phyloP scores from a whole-genome alignment of 92 coral and sea anemone species.

The Parazoanthus swiftii region DNA sequence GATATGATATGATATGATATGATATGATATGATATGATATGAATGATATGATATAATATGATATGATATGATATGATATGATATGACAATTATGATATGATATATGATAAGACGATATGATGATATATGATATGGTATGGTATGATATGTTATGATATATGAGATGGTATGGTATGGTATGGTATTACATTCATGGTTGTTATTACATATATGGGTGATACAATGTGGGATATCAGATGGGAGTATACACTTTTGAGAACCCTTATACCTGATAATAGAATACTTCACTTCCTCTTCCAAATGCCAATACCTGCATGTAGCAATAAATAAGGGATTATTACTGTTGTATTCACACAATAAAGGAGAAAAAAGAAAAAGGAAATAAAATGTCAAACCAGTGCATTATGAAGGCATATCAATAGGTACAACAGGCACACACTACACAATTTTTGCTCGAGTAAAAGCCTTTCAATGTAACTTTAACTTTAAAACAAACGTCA shows the following conservation, averaged over 20 bases:
- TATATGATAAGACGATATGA: too few species aligned
- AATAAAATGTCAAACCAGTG: too few species aligned
- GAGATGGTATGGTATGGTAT: not conserved
- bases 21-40: too few species aligned
- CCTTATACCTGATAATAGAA: slow-evolving; percentile 82
- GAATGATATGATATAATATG: not conserved
- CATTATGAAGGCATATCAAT: too few species aligned
- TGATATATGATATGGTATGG: too few species aligned
- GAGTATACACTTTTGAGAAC: not conserved
- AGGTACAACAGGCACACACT: too few species aligned
- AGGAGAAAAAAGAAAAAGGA: too few species aligned
- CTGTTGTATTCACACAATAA: not conserved
- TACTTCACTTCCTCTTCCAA: slow-evolving; percentile 86
- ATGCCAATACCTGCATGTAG: slow-evolving; percentile 79
- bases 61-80: not conserved
- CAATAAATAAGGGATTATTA: not conserved
- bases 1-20: too few species aligned
- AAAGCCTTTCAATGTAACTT: too few species aligned
- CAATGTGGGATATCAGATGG: not conserved
- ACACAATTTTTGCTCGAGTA: too few species aligned
- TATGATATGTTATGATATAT: too few species aligned
- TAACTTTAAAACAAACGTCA: too few species aligned
- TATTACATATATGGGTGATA: not conserved
- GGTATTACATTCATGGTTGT: not conserved
- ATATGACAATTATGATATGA: not conserved